A percentile compares a stretch with the other conserved stretches of the same genome.
phyloP scores from a whole-genome alignment of 2,113 vertebrate genomes.

The Pachyramphus minor region DNA sequence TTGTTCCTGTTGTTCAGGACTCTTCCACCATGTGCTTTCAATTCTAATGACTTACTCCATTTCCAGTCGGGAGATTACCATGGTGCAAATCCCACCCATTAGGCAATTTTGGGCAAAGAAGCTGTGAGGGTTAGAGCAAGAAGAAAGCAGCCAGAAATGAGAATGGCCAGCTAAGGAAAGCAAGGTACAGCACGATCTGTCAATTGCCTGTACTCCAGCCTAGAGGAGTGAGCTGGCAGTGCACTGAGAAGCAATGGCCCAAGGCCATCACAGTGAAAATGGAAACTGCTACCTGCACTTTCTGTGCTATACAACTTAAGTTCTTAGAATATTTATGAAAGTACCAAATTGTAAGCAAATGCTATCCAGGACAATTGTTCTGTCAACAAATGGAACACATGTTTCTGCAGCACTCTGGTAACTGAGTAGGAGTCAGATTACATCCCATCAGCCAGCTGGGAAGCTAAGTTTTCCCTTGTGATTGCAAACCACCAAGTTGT shows the following conservation, averaged over 20 bases:
- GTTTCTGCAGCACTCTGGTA: neutral
- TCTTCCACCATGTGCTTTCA: neutral
- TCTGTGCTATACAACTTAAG: neutral
- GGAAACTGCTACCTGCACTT: constrained; percentile 16
- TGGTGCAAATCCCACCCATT: neutral
- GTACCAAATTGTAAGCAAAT: neutral
- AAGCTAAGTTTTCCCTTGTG: constrained; percentile 35
- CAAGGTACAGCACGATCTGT: constrained; percentile 1
- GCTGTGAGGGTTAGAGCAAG: neutral
- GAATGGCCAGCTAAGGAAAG: neutral
- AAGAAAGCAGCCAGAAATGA: neutral
- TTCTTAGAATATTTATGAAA: constrained; percentile 32
- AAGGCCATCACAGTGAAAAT: neutral
- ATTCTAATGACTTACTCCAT: neutral
- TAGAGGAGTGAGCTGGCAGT: neutral
- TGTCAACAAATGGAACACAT: constrained; percentile 16
- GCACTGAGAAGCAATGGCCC: neutral
- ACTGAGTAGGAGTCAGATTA: neutral
- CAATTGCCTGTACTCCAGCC: neutral
- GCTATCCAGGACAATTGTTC: neutral
- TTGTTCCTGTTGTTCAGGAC: neutral
- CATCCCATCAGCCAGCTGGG: neutral
- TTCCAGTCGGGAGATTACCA: neutral
- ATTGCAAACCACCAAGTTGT: constrained; percentile 6
- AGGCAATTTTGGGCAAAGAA: neutral